phyloP scores from a whole-genome alignment of 2,888 invertebrate genomes.

The Amphipyra tragopoginis region DNA sequence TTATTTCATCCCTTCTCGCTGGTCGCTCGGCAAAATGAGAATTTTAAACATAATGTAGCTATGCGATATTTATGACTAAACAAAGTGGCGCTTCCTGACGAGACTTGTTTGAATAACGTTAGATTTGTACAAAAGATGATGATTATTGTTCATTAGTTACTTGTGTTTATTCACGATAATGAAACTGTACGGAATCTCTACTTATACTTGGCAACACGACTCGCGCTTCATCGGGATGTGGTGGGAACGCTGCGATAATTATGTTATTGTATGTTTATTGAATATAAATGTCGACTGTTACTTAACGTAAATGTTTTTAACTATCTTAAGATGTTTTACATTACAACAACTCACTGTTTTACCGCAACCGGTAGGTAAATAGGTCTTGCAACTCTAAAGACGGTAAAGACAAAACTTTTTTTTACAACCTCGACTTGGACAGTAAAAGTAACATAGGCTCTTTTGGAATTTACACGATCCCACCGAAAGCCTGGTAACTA shows the following conservation, averaged over 20 bases:
- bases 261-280: not conserved
- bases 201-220: constrained; percentile 1
- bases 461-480: constrained; percentile 21
- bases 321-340: not conserved
- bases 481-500: constrained; percentile 13
- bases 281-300: constrained; percentile 1
- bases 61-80: constrained; percentile 2
- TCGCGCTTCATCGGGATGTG: not conserved
- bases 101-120: constrained; percentile 14
- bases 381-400: not conserved
- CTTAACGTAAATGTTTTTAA: too few relatives aligned
- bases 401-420: not conserved
- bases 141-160: constrained; percentile 15
- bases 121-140: constrained; percentile 7
- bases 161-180: constrained; percentile 3
- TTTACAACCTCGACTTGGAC: constrained; percentile 5
- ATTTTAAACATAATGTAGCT: constrained; percentile 2
- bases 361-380: not conserved
- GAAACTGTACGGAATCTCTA: not conserved
- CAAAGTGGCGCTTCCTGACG: constrained; percentile 12
- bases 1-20: constrained; percentile 10
- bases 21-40: constrained; percentile 14
- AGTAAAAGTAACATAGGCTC: too few relatives aligned
- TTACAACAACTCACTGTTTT: not conserved
- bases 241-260: not conserved